Conservation (phyloP, 1,140 invertebrate genomes). For the Cydia fagiglandana region DNA sequence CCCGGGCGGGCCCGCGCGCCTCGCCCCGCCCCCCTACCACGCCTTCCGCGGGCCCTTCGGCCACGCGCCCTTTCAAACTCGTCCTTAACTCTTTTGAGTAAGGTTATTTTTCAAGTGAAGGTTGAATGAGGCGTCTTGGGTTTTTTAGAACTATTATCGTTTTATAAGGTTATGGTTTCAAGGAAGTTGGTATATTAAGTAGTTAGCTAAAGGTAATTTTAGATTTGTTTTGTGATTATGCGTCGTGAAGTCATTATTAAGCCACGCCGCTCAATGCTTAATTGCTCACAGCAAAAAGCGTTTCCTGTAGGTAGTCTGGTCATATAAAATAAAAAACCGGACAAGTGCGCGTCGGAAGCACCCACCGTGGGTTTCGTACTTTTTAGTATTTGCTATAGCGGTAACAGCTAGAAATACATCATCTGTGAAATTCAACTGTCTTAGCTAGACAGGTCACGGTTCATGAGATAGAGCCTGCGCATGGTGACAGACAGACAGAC, state of each 20-base stretch:
- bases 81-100: neutral
- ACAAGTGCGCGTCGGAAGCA: too few species aligned
- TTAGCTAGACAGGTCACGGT: too few species aligned
- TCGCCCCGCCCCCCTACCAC: constrained; percentile 46
- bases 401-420: too few species aligned
- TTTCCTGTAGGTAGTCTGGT: neutral
- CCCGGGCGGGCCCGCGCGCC: constrained; percentile 44
- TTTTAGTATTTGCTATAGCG: too few species aligned
- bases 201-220: neutral
- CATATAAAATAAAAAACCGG: too few species aligned
- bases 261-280: neutral
- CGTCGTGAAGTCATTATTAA: neutral
- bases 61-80: constrained; percentile 41
- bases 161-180: neutral
- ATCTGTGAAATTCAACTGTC: too few species aligned
- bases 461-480: too few species aligned
- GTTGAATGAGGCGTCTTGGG: neutral
- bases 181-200: neutral
- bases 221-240: neutral
- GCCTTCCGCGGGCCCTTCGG: constrained; percentile 53
- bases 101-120: neutral
- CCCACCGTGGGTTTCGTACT: too few species aligned
- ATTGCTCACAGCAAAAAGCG: neutral
- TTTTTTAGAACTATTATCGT: constrained; percentile 1
- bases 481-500: too few species aligned